Evolutionary conservation across 2,888 invertebrate species (phyloP), one percentile per base, ranked within the genome.

Genomic region (Rhopalosiphum nymphaeae): DNA sequence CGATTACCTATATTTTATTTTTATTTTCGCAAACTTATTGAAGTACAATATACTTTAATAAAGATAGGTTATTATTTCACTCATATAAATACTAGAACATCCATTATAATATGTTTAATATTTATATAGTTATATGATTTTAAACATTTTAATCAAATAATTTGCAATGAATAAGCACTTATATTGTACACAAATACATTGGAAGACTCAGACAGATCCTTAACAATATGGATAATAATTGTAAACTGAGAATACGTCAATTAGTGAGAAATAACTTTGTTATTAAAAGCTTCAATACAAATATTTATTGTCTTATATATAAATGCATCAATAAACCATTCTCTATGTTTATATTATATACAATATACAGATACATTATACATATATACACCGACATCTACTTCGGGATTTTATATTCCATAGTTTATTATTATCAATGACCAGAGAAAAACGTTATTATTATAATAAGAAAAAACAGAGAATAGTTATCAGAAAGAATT

Each of bases 361-460:
- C 49, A 49, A 49, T 49, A 49, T 49, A 49, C 49, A 49, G 7
- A 46, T 46, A 46, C 44, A 46, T 7, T 67, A 67, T n/a, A 4
- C 5, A 36, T 21, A 36, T 2, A 16, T 0, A 67, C 29, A n/a
- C n/a, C 13, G 16, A 78, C 7, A 16, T 0, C 67, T 36, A 56
- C 42, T 26, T 56, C 56, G 1, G 36, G 1, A 53, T 56, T 56
- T 89, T 56, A 25, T 25, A 56, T 42, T 56, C 21, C 7, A 10
- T 42, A 42, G 56, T 89, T 26, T 26, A 56, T 88, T 88, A 88
- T 56, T 56, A 26, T 42, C 88, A 26, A 88, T 56, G 88, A 88
- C 56, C 36, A 42, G 25, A 42, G 21, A 36, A 53, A 88, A 53
- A 53, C 25, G 16, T 88, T 36, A 88, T 88, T 88, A 56, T 26